Conservation (phyloP, 2,797 vertebrate species). For the Silurus aristotelis region DNA sequence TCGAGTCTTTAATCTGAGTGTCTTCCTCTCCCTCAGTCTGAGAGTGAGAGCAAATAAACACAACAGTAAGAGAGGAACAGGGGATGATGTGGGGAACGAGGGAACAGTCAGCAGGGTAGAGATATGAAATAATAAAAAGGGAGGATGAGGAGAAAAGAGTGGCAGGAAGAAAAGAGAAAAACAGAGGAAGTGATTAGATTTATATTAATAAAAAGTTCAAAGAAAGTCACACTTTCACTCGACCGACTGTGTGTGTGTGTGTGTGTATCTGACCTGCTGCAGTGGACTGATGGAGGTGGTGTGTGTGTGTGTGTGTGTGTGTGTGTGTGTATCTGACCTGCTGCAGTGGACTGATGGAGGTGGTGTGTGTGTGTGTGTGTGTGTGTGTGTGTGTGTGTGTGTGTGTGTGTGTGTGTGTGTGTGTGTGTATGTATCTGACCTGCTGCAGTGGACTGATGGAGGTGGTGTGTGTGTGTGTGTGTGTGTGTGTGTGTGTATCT, state of each 20-base stretch:
- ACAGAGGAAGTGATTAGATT: slow-evolving; percentile 12
- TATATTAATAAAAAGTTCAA: slow-evolving; percentile 11
- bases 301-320: no score
- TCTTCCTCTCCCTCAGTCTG: slow-evolving; percentile 79
- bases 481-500: no score
- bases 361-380: not conserved
- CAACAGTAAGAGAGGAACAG: not conserved
- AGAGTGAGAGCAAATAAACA: slow-evolving; percentile 55
- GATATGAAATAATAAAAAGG: slow-evolving; percentile 16
- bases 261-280: no score
- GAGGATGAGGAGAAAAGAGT: slow-evolving; percentile 7
- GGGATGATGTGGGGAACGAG: not conserved
- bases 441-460: no score
- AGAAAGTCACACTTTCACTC: not conserved
- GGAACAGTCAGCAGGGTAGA: not conserved
- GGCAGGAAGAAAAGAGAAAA: not conserved
- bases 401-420: no score
- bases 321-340: no score
- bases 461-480: no score
- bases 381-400: not conserved
- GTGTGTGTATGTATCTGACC: no score
- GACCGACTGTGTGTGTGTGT: no score
- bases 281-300: no score
- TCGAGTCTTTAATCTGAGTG: slow-evolving; percentile 75
- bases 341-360: no score